phyloP scores from a whole-genome alignment of 2,113 vertebrate species.

The Mus pahari region DNA sequence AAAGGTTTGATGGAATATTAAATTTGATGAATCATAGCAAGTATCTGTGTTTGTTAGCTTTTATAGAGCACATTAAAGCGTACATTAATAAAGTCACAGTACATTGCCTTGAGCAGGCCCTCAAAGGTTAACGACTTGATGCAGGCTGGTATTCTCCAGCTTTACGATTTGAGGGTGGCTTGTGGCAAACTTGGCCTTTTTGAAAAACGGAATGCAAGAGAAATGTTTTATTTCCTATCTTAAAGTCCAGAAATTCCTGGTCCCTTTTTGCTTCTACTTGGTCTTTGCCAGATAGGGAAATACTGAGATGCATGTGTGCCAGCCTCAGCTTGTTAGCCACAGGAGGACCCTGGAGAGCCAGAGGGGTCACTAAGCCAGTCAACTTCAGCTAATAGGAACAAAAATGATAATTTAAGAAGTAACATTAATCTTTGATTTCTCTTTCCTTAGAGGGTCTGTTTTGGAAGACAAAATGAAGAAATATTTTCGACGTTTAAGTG shows the following conservation, averaged over 20 bases:
- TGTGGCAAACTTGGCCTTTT: constrained; percentile 76
- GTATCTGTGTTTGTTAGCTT: constrained; percentile 83
- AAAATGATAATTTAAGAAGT: constrained; percentile 21
- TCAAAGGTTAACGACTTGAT: constrained; percentile 88
- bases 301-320: neutral
- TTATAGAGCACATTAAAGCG: constrained; percentile 87
- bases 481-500: constrained; percentile 46
- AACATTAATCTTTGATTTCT: constrained; percentile 31
- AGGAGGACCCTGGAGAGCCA: neutral
- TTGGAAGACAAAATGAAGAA: constrained; percentile 59
- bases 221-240: constrained; percentile 72
- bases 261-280: neutral
- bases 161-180: constrained; percentile 74
- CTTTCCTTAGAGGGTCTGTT: neutral
- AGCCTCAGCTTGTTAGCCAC: neutral
- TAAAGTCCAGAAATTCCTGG: constrained; percentile 19
- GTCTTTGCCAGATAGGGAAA: neutral
- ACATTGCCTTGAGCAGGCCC: constrained; percentile 85
- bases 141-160: constrained; percentile 78
- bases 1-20: constrained; percentile 87
- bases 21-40: constrained; percentile 88
- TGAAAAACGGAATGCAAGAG: constrained; percentile 81
- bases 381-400: neutral
- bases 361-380: neutral
- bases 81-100: constrained; percentile 89